Evolutionary conservation across 2,797 vertebrate species (phyloP).

Genomic region (Hippocampus kuda): DNA sequence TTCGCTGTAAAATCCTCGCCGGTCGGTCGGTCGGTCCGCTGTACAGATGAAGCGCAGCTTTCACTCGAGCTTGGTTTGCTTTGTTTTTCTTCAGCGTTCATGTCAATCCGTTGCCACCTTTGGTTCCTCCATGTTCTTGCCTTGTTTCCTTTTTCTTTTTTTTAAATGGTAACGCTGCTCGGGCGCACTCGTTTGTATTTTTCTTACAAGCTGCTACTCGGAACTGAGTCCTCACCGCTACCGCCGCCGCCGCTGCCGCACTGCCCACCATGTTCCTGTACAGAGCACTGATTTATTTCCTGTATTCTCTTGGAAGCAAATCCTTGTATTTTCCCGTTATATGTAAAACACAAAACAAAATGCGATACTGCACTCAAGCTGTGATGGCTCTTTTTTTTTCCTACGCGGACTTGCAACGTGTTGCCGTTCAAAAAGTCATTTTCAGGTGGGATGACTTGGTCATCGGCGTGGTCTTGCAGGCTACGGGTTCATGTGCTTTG

Average conservation of each 20-base stretch:
- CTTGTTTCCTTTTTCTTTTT: constrained; percentile 16
- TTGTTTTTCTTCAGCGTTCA: neutral
- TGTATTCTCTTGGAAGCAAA: constrained; percentile 68
- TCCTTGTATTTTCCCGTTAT: constrained; percentile 70
- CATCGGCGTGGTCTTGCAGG: no score
- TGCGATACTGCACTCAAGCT: constrained; percentile 52
- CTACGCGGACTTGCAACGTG: neutral
- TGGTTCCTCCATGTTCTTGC: neutral
- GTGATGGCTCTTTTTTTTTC: constrained; percentile 39
- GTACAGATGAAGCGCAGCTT: constrained; percentile 49
- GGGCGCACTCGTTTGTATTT: constrained; percentile 33
- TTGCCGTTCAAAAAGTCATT: neutral
- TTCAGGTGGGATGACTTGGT: no score
- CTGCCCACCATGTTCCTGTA: constrained; percentile 62
- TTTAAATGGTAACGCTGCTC: constrained; percentile 31
- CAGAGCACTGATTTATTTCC: constrained; percentile 71
- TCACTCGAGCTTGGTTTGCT: constrained; percentile 42
- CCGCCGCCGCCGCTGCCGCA: constrained; percentile 8
- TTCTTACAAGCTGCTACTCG: constrained; percentile 62
- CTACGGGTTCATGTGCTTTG: no score
- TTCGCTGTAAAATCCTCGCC: constrained; percentile 23
- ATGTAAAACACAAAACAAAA: constrained; percentile 78
- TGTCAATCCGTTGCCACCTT: constrained; percentile 29
- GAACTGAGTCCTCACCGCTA: constrained; percentile 43
- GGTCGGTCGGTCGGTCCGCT: neutral